Conservation (phyloP, 2,888 invertebrate genomes). For the Drosophila siamana region DNA sequence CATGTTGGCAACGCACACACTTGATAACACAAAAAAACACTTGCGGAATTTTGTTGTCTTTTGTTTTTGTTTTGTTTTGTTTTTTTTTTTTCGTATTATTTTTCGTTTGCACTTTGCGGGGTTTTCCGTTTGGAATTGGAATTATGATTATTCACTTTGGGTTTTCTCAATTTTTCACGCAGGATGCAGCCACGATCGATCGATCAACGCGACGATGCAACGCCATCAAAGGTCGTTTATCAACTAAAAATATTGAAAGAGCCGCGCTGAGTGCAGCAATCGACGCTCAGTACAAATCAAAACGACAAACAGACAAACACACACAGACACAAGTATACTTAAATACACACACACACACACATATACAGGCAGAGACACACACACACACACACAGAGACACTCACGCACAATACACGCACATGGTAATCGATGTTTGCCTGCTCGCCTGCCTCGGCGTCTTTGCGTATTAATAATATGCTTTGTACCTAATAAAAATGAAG, state of each 20-base stretch:
- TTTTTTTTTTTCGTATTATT: too few relatives aligned
- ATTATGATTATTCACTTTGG: background rate
- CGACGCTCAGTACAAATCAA: constrained; percentile 55
- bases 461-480: constrained; percentile 61
- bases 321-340: constrained; percentile 4
- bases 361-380: constrained; percentile 13
- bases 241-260: constrained; percentile 84
- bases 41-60: background rate
- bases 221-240: constrained; percentile 84
- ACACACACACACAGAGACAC: constrained; percentile 8
- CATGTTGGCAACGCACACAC: constrained; percentile 62
- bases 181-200: constrained; percentile 50
- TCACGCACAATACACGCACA: constrained; percentile 11
- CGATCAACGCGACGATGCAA: constrained; percentile 82
- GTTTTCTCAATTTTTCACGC: constrained; percentile 13
- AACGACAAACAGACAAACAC: constrained; percentile 41
- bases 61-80: too few relatives aligned
- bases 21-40: constrained; percentile 9
- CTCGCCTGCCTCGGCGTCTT: constrained; percentile 34
- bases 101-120: constrained; percentile 20
- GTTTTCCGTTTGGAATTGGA: background rate
- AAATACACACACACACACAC: constrained; percentile 11
- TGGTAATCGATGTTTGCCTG: constrained; percentile 42
- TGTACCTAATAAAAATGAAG: constrained; percentile 69
- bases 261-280: constrained; percentile 58